Conservation (phyloP, 2,888 invertebrate species). For the Philereme vetulata region DNA sequence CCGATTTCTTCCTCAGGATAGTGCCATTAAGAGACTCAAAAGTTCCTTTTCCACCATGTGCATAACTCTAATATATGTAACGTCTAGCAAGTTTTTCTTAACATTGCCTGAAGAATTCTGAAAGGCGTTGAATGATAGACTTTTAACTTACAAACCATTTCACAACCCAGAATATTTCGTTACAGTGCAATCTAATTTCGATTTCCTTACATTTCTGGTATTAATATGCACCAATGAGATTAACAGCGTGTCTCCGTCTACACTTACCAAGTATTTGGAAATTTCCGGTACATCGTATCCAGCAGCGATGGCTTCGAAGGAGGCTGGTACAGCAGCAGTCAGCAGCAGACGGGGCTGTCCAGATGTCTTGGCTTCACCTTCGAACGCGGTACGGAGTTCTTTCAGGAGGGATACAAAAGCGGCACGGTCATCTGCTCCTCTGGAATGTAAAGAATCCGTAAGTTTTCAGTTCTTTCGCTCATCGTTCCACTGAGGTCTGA, state of each 20-base stretch:
- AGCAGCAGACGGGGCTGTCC: constrained; percentile 91
- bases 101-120: not conserved
- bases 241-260: too few relatives aligned
- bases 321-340: constrained; percentile 96
- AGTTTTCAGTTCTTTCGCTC: not conserved
- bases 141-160: too few relatives aligned
- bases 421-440: constrained; percentile 93
- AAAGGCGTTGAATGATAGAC: not conserved
- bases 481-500: too few relatives aligned
- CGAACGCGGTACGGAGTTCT: constrained; percentile 95
- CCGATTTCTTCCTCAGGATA: not conserved
- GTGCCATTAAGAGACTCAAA: too few relatives aligned
- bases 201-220: too few relatives aligned
- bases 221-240: too few relatives aligned
- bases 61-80: too few relatives aligned
- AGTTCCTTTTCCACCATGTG: too few relatives aligned
- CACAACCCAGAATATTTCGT: too few relatives aligned
- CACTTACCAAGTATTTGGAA: constrained; percentile 90
- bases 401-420: constrained; percentile 93
- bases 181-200: too few relatives aligned
- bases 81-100: not conserved
- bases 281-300: constrained; percentile 97
- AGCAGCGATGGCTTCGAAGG: constrained; percentile 96
- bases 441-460: constrained; percentile 43
- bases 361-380: constrained; percentile 95